These are phyloP conservation scores for Schlechtendalia chinensis DNA, from an alignment of 1,140 invertebrate species.

Conservation along the genomic window DNA sequence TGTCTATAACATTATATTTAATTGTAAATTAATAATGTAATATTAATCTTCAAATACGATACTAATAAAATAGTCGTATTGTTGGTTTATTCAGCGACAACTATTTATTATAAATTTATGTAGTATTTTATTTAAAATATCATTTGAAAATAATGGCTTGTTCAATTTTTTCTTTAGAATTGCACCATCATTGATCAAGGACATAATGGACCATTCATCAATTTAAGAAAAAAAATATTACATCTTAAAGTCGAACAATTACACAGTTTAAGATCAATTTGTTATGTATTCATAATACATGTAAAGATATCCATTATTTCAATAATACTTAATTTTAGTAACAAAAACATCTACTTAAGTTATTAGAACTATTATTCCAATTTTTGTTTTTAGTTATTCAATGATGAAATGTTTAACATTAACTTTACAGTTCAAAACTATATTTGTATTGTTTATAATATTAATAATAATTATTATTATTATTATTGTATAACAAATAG, in stretches of 20 bases:
- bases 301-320: neutral
- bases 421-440: neutral
- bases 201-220: constrained; percentile 46
- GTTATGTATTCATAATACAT: neutral
- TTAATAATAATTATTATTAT: neutral
- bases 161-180: constrained; percentile 11
- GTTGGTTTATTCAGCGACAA: too few species aligned
- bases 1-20: too few species aligned
- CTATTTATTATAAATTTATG: too few species aligned
- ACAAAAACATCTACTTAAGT: neutral
- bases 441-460: neutral
- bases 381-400: neutral
- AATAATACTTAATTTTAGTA: neutral
- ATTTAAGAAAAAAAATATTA: constrained; percentile 29
- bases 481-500: neutral
- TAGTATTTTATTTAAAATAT: neutral
- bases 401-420: neutral
- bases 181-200: constrained; percentile 41
- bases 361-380: constrained; percentile 1
- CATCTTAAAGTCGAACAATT: neutral
- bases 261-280: neutral
- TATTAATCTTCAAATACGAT: too few species aligned
- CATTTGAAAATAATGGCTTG: neutral
- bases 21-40: too few species aligned
- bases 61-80: too few species aligned